A percentile compares a stretch with the other conserved stretches of the same genome.
Conservation (phyloP, 2,888 invertebrate species). For the Hoplodrina ambigua region DNA sequence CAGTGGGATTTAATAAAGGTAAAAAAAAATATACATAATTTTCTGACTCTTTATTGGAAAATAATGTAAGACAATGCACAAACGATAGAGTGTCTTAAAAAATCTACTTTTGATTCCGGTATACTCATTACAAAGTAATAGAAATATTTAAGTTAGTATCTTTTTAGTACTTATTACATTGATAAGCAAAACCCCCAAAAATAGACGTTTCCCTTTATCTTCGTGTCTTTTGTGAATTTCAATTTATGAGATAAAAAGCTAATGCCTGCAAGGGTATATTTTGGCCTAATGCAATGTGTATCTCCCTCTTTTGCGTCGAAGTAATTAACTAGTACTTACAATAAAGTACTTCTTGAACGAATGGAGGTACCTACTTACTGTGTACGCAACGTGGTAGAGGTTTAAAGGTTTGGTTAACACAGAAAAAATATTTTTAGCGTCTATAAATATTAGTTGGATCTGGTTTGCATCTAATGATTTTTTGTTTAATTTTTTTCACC, state of each 20-base stretch:
- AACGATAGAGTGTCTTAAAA: too few relatives aligned
- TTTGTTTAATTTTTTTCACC: too few relatives aligned
- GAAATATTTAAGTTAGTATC: too few relatives aligned
- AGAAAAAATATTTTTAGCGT: neutral
- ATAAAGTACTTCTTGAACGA: neutral
- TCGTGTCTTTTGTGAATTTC: slow-evolving; percentile 18
- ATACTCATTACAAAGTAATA: too few relatives aligned
- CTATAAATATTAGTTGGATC: neutral
- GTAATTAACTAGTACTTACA: slow-evolving; percentile 7
- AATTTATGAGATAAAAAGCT: slow-evolving; percentile 19
- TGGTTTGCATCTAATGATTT: neutral
- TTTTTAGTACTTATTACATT: too few relatives aligned
- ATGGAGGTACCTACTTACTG: neutral
- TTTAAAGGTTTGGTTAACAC: neutral
- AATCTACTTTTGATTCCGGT: too few relatives aligned
- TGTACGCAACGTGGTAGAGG: neutral
- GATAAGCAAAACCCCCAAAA: too few relatives aligned
- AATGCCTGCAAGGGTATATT: slow-evolving; percentile 5
- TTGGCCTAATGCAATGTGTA: slow-evolving; percentile 25
- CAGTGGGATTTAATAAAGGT: too few relatives aligned
- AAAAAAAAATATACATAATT: too few relatives aligned
- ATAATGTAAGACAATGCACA: too few relatives aligned
- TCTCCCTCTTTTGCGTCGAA: slow-evolving; percentile 1
- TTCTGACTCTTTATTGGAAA: too few relatives aligned
- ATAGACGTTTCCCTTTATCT: neutral